phyloP scores from a whole-genome alignment of 2,797 vertebrate genomes.

The Diplodus sargus region DNA sequence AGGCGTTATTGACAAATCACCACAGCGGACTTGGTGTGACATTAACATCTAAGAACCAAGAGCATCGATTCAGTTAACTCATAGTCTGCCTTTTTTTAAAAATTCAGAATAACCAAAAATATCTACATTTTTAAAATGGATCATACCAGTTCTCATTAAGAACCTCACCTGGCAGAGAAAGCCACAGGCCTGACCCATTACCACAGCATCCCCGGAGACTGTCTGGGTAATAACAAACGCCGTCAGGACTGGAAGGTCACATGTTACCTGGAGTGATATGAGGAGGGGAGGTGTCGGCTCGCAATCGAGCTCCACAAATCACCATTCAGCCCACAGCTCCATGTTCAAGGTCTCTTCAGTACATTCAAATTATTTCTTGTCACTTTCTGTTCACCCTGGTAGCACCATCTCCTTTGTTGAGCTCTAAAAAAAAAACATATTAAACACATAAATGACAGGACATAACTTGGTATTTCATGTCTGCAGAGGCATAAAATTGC shows the following conservation, averaged over 20 bases:
- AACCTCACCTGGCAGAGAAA: conserved; percentile 17
- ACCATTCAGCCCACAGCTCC: conserved; percentile 37
- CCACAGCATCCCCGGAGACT: conserved; percentile 33
- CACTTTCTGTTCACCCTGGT: conserved; percentile 19
- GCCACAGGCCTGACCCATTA: conserved; percentile 24
- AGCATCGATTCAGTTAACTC: conserved; percentile 18
- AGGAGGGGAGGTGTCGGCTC: conserved; percentile 31
- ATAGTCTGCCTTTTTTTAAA: neutral
- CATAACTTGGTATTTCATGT: neutral
- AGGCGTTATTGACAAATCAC: conserved; percentile 31
- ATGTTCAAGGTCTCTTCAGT: conserved; percentile 36
- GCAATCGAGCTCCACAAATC: conserved; percentile 39
- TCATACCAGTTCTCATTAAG: conserved; percentile 2
- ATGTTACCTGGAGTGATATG: conserved; percentile 58
- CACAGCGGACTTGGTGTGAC: conserved; percentile 21
- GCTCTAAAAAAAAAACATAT: neutral
- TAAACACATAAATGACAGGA: conserved; percentile 6
- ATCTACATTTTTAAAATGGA: neutral
- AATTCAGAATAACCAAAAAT: neutral
- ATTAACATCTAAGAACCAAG: conserved; percentile 21
- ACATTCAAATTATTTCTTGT: conserved; percentile 27
- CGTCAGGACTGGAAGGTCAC: conserved; percentile 49
- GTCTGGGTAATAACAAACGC: conserved; percentile 31
- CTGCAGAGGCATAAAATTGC: neutral
- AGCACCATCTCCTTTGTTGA: conserved; percentile 5